phyloP scores from a whole-genome alignment of 2,797 vertebrate genomes.

The Ctenopoma kingsleyae region DNA sequence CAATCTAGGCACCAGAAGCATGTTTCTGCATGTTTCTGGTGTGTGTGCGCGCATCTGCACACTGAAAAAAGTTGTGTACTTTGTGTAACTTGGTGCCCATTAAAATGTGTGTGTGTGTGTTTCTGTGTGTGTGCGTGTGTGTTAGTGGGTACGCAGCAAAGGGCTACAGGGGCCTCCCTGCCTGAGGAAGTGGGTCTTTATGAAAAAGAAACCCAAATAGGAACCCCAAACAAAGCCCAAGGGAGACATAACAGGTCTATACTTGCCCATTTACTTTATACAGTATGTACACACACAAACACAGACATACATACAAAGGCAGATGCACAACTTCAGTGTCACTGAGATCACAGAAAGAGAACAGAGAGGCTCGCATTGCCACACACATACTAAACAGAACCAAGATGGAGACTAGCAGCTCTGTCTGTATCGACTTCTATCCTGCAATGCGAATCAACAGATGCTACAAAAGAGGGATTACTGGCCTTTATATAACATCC shows the following conservation, averaged over 20 bases:
- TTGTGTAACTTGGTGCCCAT: neutral
- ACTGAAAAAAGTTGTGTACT: conserved; percentile 12
- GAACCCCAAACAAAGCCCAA: conserved; percentile 46
- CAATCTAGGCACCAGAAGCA: conserved; percentile 35
- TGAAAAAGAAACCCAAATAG: conserved; percentile 41
- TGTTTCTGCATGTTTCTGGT: conserved; percentile 9
- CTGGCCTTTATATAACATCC: conserved; percentile 15
- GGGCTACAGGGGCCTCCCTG: conserved; percentile 33
- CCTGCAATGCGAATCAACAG: conserved; percentile 23
- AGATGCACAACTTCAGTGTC: conserved; percentile 23
- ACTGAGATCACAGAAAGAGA: conserved; percentile 40
- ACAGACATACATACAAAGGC: conserved; percentile 25
- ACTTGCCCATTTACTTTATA: conserved; percentile 37
- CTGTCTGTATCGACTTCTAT: conserved; percentile 33
- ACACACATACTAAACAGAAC: conserved; percentile 39
- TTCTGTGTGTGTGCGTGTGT: neutral
- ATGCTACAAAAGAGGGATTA: conserved; percentile 45
- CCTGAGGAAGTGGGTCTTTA: conserved; percentile 54
- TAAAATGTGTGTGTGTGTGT: neutral
- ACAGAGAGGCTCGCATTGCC: conserved; percentile 28
- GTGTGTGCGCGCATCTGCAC: conserved; percentile 1
- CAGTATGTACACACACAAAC: conserved; percentile 25
- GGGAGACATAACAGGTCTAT: conserved; percentile 48
- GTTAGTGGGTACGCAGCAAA: conserved; percentile 6
- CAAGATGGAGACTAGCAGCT: conserved; percentile 9